Evolutionary conservation across 2,797 vertebrate species (phyloP), one percentile per base, ranked within the genome.

Genomic region (Novumbra hubbsi): DNA sequence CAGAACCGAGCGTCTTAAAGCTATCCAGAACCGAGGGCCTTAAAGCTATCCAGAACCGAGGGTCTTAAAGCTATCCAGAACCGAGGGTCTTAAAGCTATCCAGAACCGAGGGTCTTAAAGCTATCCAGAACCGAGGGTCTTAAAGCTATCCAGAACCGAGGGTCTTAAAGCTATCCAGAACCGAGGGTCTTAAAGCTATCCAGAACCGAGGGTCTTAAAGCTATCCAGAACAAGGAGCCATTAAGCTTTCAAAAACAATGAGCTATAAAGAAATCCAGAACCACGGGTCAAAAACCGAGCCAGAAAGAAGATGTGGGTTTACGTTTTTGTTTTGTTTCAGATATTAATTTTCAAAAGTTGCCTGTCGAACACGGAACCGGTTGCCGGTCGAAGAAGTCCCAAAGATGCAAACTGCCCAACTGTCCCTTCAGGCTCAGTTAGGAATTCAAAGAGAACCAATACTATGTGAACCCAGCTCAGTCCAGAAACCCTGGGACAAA

Each of bases 401-500:
- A 60, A 24, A 60, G 24, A 3, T 60, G 55, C 55, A 24, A 60
- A 57, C 55, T 24, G 9, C 55, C 8, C 55, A 57, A 60, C 11
- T 27, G 55, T 21, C 55, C 24, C 21, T 60, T 11, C 11, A 27
- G 55, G 52, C 52, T 55, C 52, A 55, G n/a, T 14, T 3, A 24
- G 24, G 14, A 1, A 6, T 60, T 27, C 21, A 27, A 24, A 27
- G 55, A 4, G 24, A 60, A 60, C 55, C 3, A 60, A 27, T 27
- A 60, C 21, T 60, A 60, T 1, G 55, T 24, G 11, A 60, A 60
- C 55, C 55, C 55, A 24, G 21, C 55, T 24, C 55, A 24, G 80
- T 70, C 81, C 75, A 80, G 81, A 89, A 78, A 15, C 28, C 12
- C 49, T 34, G 76, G 80, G 83, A 86, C 83, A 88, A 86, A 88